Evolutionary conservation across 2,888 invertebrate species (phyloP).

Genomic region (Blastobasis lacticolella): DNA sequence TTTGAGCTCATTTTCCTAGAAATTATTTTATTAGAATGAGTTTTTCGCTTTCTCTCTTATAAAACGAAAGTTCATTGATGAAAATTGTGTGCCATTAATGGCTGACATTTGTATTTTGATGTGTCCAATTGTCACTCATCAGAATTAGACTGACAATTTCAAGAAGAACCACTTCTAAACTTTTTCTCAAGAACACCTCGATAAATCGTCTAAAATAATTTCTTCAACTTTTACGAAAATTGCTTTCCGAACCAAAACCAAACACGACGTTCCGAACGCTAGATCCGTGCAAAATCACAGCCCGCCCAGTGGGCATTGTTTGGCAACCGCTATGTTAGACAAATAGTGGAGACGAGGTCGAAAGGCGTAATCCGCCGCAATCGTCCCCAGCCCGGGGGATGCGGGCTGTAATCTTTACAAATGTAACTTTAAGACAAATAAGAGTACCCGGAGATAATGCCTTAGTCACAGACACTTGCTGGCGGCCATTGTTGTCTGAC

Average conservation of each 20-base stretch:
- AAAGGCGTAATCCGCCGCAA: background rate
- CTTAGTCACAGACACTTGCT: background rate
- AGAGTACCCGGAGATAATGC: background rate
- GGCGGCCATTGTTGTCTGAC: background rate
- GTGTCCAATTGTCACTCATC: no score
- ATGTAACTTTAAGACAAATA: conserved; percentile 1
- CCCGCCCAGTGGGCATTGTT: background rate
- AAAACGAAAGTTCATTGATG: no score
- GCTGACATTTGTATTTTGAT: no score
- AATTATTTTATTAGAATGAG: no score
- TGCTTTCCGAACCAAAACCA: background rate
- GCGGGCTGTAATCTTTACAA: conserved; percentile 1
- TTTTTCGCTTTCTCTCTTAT: no score
- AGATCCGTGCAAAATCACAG: background rate
- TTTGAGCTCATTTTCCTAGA: no score
- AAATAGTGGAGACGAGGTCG: background rate
- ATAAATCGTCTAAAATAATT: background rate
- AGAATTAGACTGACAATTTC: no score
- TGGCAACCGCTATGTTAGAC: background rate
- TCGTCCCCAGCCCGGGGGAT: background rate
- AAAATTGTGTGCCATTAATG: no score
- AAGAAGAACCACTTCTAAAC: no score
- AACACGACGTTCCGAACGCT: background rate
- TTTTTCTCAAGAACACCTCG: background rate
- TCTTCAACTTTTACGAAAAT: background rate